phyloP scores from a whole-genome alignment of 2,113 vertebrate species.

The Sphaerodactylus townsendi region DNA sequence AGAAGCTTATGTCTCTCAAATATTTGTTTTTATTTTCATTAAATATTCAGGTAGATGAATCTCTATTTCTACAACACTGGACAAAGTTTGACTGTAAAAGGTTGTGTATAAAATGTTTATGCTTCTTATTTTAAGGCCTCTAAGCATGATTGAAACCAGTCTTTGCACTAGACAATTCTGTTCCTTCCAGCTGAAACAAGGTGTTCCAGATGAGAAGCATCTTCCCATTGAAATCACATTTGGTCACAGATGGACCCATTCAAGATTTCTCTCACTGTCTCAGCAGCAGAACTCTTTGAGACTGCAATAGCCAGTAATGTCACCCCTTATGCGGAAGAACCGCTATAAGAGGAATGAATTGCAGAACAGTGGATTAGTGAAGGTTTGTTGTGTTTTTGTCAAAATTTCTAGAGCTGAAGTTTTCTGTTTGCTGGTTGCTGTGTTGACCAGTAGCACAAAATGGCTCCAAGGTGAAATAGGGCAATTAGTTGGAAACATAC shows the following conservation, averaged over 20 bases:
- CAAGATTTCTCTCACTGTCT: neutral
- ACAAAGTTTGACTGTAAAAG: conserved; percentile 12
- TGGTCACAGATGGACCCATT: neutral
- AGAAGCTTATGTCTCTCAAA: conserved; percentile 8
- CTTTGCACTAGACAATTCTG: neutral
- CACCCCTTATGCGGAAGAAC: neutral
- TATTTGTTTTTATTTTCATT: conserved; percentile 31
- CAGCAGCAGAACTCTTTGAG: neutral
- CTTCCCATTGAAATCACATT: neutral
- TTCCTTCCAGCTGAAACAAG: neutral
- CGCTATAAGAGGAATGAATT: neutral
- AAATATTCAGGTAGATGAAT: conserved; percentile 21
- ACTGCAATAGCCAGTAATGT: neutral
- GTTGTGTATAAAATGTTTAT: conserved; percentile 17
- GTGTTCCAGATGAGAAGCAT: neutral
- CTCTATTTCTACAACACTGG: neutral
- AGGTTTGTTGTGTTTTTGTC: neutral
- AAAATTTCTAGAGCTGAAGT: neutral
- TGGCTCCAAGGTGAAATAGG: neutral
- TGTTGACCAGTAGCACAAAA: neutral
- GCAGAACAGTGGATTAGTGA: neutral
- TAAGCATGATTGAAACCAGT: neutral
- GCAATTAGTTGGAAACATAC: too few species aligned
- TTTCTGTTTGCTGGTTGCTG: neutral
- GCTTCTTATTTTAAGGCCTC: neutral